Evolutionary conservation across 2,797 vertebrate genomes (phyloP).

Genomic region (Danio albolineatus): DNA sequence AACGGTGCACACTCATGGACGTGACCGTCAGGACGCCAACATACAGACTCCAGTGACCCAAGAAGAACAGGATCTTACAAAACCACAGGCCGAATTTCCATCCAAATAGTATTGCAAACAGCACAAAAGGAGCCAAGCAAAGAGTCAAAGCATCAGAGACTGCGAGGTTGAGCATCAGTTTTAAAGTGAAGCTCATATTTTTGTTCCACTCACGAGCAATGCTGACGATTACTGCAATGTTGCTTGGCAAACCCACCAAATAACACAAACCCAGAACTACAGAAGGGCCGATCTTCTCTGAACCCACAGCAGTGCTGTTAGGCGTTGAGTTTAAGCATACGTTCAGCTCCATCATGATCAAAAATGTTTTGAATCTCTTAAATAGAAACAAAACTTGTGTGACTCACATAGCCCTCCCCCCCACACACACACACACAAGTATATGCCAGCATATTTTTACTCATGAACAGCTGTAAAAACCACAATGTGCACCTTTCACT

Average conservation of each 20-base stretch:
- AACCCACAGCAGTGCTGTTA: slow-evolving; percentile 9
- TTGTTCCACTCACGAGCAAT: slow-evolving; percentile 42
- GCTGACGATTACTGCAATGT: slow-evolving; percentile 48
- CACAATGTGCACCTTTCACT: background rate
- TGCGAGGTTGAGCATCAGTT: slow-evolving; percentile 59
- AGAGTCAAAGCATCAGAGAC: slow-evolving; percentile 58
- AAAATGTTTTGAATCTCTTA: background rate
- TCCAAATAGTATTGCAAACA: slow-evolving; percentile 39
- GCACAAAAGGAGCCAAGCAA: slow-evolving; percentile 35
- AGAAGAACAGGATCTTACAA: slow-evolving; percentile 48
- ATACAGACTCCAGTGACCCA: slow-evolving; percentile 52
- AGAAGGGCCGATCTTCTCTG: slow-evolving; percentile 19
- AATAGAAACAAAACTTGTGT: background rate
- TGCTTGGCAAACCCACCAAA: slow-evolving; percentile 59
- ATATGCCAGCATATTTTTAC: background rate
- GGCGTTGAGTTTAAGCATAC: slow-evolving; percentile 7
- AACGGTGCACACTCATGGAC: slow-evolving; percentile 58
- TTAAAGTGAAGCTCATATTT: slow-evolving; percentile 50
- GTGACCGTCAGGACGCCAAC: slow-evolving; percentile 52
- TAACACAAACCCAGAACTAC: slow-evolving; percentile 50
- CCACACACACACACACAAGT: background rate
- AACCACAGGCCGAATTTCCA: slow-evolving; percentile 34
- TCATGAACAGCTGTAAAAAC: background rate
- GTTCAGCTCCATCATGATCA: background rate
- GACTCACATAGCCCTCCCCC: background rate